phyloP scores from a whole-genome alignment of 2,113 vertebrate genomes.

The Notechis scutatus region DNA sequence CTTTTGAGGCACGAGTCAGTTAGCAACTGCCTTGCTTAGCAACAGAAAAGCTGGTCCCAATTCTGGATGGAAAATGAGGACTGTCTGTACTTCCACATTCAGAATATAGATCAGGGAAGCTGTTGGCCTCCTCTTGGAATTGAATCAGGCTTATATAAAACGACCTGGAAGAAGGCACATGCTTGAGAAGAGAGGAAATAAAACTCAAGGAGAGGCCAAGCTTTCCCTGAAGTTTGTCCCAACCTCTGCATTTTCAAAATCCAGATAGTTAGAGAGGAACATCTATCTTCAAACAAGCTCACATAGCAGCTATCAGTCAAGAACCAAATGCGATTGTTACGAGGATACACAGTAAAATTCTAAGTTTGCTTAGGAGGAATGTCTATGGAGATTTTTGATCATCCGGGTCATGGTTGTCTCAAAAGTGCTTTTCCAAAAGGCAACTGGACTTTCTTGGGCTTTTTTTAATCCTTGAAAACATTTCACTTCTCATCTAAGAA shows the following conservation, averaged over 20 bases:
- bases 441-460: neutral
- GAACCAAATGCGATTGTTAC: neutral
- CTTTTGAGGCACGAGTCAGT: neutral
- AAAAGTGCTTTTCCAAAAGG: neutral
- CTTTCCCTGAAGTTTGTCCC: neutral
- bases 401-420: neutral
- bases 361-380: neutral
- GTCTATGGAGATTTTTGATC: neutral
- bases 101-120: neutral
- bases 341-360: neutral
- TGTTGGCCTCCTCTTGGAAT: neutral
- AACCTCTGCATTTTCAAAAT: neutral
- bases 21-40: neutral
- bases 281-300: neutral
- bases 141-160: neutral
- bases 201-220: neutral
- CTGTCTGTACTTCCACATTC: neutral
- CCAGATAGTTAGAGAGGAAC: neutral
- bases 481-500: neutral
- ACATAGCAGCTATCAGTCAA: neutral
- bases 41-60: neutral
- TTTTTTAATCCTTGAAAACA: neutral
- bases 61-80: neutral
- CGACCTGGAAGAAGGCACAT: neutral
- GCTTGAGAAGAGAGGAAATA: neutral